Conservation (phyloP, 2,113 vertebrate genomes). For the Sphaerodactylus townsendi region DNA sequence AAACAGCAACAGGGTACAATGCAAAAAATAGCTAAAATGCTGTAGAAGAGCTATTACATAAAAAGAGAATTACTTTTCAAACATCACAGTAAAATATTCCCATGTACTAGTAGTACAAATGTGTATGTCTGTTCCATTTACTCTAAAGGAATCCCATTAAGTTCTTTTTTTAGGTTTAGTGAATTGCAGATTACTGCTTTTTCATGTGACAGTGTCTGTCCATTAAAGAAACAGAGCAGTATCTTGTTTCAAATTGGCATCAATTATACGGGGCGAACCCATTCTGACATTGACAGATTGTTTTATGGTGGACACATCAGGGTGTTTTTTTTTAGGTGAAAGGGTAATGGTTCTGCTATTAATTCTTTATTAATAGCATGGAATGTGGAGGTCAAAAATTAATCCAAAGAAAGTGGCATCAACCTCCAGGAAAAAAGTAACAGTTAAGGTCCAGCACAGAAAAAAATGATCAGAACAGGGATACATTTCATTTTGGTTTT, state of each 20-base stretch:
- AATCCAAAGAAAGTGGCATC: conserved; percentile 69
- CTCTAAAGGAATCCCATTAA: background rate
- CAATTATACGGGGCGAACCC: conserved; percentile 65
- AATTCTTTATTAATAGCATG: conserved; percentile 73
- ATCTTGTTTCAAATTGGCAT: conserved; percentile 66
- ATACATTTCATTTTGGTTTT: conserved; percentile 47
- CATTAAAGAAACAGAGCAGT: conserved; percentile 56
- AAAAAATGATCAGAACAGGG: conserved; percentile 62
- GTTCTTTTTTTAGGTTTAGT: background rate
- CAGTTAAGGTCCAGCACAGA: conserved; percentile 60
- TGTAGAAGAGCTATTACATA: too few relatives aligned
- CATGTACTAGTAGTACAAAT: background rate
- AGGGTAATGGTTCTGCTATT: conserved; percentile 76
- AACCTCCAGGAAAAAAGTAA: conserved; percentile 58
- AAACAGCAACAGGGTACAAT: too few relatives aligned
- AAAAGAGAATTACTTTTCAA: background rate
- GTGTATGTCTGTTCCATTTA: background rate
- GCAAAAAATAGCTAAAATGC: too few relatives aligned
- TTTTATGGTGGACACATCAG: conserved; percentile 64
- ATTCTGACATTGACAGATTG: conserved; percentile 50
- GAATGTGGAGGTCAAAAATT: conserved; percentile 70
- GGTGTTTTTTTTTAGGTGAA: conserved; percentile 73
- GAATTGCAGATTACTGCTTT: conserved; percentile 17
- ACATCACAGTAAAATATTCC: background rate
- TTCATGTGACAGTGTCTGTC: conserved; percentile 64